Conservation (phyloP, 92 coral and sea anemone species). For the Actinernus sp. region DNA sequence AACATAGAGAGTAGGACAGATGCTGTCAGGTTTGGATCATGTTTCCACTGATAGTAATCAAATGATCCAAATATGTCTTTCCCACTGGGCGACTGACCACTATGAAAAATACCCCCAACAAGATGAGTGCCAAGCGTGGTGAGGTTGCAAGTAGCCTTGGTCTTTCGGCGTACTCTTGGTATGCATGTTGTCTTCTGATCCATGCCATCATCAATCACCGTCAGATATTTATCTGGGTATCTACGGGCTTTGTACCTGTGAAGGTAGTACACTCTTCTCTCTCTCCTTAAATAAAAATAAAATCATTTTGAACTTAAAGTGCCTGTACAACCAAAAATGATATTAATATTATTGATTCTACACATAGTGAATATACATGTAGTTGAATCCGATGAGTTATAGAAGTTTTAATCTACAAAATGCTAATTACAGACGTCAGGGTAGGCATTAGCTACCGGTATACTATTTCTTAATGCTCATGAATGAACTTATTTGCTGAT, state of each 20-base stretch:
- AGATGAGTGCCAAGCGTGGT: conserved; percentile 38
- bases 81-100: conserved; percentile 13
- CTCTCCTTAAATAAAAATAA: conserved; percentile 14
- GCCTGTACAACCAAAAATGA: background rate
- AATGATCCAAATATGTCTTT: conserved; percentile 35
- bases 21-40: conserved; percentile 58
- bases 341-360: background rate
- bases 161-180: conserved; percentile 9
- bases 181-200: conserved; percentile 31
- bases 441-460: too few relatives aligned
- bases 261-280: conserved; percentile 27
- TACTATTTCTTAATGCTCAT: too few relatives aligned
- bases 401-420: background rate
- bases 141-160: conserved; percentile 28
- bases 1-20: conserved; percentile 38
- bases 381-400: background rate
- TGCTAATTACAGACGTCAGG: background rate
- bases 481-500: too few relatives aligned
- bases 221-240: conserved; percentile 43
- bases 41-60: conserved; percentile 60
- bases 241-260: conserved; percentile 35
- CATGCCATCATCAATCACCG: conserved; percentile 38
- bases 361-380: background rate
- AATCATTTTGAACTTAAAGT: background rate
- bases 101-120: conserved; percentile 28